Evolutionary conservation across 2,113 vertebrate species (phyloP).

Genomic region (Phocoena phocoena): DNA sequence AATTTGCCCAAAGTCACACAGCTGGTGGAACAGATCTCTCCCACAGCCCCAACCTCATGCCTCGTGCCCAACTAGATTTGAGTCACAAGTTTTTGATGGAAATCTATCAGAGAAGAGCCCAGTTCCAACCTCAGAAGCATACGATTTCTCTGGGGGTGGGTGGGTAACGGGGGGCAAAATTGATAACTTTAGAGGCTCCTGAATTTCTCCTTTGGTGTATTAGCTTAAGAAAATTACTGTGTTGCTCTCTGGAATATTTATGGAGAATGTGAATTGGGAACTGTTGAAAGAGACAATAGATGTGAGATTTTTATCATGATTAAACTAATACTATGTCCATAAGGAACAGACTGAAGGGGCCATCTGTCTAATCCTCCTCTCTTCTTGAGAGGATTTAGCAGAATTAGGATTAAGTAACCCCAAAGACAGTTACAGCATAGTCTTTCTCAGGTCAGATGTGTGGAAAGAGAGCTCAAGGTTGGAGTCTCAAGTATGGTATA

Average conservation of each 20-base stretch:
- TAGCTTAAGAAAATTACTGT: not conserved
- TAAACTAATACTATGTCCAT: conserved; percentile 62
- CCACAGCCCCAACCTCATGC: fast-evolving
- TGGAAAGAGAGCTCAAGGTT: not conserved
- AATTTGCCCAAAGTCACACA: not conserved
- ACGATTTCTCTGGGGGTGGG: not conserved
- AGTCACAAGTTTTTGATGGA: not conserved
- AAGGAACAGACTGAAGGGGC: conserved; percentile 61
- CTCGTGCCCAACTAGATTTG: fast-evolving
- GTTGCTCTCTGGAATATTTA: conserved; percentile 46
- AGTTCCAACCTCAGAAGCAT: not conserved
- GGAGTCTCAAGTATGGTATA: fast-evolving
- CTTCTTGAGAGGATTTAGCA: conserved; percentile 52
- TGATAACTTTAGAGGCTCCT: not conserved
- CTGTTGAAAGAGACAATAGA: conserved; percentile 59
- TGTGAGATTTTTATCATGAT: conserved; percentile 46
- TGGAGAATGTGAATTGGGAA: conserved; percentile 52
- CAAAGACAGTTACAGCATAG: not conserved
- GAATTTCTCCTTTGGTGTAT: not conserved
- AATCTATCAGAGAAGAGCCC: not conserved
- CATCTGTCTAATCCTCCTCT: conserved; percentile 56
- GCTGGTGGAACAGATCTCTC: not conserved
- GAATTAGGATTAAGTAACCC: conserved; percentile 39
- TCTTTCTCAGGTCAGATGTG: not conserved
- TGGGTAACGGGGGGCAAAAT: not conserved